Conservation (phyloP, 2,113 vertebrate species). For the Peromyscus leucopus region DNA sequence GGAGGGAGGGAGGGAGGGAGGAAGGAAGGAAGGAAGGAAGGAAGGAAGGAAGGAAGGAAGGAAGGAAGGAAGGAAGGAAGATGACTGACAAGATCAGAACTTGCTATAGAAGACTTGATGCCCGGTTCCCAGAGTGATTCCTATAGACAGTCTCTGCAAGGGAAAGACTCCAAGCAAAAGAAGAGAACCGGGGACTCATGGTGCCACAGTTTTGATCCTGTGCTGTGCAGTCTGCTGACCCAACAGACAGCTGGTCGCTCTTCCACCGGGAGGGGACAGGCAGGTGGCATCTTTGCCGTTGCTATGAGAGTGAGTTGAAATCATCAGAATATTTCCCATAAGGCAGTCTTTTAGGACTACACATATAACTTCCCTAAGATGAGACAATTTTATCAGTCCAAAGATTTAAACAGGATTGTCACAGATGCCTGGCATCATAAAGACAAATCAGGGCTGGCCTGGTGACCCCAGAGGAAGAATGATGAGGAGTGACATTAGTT, state of each 20-base stretch:
- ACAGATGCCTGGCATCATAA: no score
- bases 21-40: no score
- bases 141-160: neutral
- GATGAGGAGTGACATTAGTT: neutral
- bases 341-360: neutral
- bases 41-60: no score
- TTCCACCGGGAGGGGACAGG: slow-evolving; percentile 57
- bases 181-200: no score
- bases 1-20: fast-evolving
- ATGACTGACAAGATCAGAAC: neutral
- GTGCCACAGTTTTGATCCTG: neutral
- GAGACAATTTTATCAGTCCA: neutral
- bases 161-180: fast-evolving
- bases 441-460: neutral
- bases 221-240: neutral
- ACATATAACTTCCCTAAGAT: neutral
- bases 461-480: neutral
- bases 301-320: slow-evolving; percentile 41
- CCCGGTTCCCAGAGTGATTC: neutral
- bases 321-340: slow-evolving; percentile 53
- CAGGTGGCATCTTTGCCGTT: slow-evolving; percentile 65
- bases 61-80: neutral
- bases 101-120: neutral
- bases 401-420: neutral
- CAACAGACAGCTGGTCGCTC: neutral